Base-by-base conservation (phyloP, 2,113 vertebrate genomes). In the Sprattus sprattus region DNA sequence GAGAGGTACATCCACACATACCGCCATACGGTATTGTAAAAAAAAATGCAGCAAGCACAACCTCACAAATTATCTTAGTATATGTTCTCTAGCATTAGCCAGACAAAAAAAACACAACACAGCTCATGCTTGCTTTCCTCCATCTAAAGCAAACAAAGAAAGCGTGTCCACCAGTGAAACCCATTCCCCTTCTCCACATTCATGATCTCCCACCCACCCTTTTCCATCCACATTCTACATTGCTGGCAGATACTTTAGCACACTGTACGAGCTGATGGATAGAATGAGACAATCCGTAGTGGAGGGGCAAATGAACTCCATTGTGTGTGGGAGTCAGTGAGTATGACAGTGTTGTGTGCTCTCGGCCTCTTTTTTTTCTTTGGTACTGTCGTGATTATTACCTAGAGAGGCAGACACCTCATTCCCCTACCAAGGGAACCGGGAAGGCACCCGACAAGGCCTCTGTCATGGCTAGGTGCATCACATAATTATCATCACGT, bases 221-320 rank as follows among this genome's bases (percentile, higher is more conserved):
- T 81, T 45, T 46, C 80, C 39, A 46, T 44, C 20, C 16, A 45
- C 45, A 84, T 22, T 45, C 60, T 84, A 67, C 39, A 67, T 28
- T 3, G 13, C 64, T 67, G 64, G 64, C 64, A 67, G 64, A 67
- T 67, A 8, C 25, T 67, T 25, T n/a, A 67, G 64, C 64, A 67
- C n/a, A 25, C 64, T 9, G n/a, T 67, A 13, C 11, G 67, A 52
- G 47, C 60, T 87, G 86, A 87, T 82, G 80, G 83, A 85, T 85
- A n/a, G 84, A 82, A 83, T 81, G 25, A 84, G 86, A 87, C 83
- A 87, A 71, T 87, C 75, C 75, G 83, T 78, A 71, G 32, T 54
- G 45, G 86, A 85, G 83, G 84, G 86, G 50, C 60, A 82, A 87
- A 85, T 85, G 15, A 87, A 82, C 86, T 85, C 60, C 25, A 49